Evolutionary conservation across 1,140 invertebrate species (phyloP), one percentile per base, ranked within the genome.

Genomic region (Argopecten irradians): DNA sequence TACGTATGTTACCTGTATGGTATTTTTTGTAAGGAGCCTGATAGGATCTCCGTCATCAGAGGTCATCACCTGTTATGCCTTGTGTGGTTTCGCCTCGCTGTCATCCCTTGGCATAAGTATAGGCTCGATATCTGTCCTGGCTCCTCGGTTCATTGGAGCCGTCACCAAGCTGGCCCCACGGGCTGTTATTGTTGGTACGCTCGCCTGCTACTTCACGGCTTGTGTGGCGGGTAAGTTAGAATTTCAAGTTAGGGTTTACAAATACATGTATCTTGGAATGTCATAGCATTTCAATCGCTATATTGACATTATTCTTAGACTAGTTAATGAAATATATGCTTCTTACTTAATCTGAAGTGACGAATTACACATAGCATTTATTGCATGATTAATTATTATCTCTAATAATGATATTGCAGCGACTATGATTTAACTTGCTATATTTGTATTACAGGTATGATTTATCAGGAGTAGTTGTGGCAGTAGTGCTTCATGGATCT

Each of bases 361-460:
- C n/a, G n/a, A n/a, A n/a, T n/a, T n/a, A n/a, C n/a, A n/a, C n/a
- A n/a, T n/a, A n/a, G n/a, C n/a, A n/a, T n/a, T n/a, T n/a, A n/a
- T n/a, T n/a, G n/a, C n/a, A n/a, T n/a, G n/a, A n/a, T n/a, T n/a
- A n/a, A n/a, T n/a, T n/a, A n/a, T n/a, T n/a, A n/a, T n/a, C n/a
- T n/a, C n/a, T n/a, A n/a, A n/a, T n/a, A n/a, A n/a, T n/a, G n/a
- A n/a, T n/a, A n/a, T n/a, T n/a, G n/a, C n/a, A n/a, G n/a, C n/a
- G n/a, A n/a, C n/a, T n/a, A n/a, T n/a, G n/a, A n/a, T n/a, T n/a
- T n/a, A n/a, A n/a, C n/a, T n/a, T n/a, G n/a, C n/a, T n/a, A n/a
- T n/a, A n/a, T n/a, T n/a, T n/a, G n/a, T n/a, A n/a, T n/a, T n/a
- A 71, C 55, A 71, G 55, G 55, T 71, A 71, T 71, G 55, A 71